Evolutionary conservation across 2,797 vertebrate species (phyloP), one percentile per base, ranked within the genome.

Genomic region (Ibycter americanus): DNA sequence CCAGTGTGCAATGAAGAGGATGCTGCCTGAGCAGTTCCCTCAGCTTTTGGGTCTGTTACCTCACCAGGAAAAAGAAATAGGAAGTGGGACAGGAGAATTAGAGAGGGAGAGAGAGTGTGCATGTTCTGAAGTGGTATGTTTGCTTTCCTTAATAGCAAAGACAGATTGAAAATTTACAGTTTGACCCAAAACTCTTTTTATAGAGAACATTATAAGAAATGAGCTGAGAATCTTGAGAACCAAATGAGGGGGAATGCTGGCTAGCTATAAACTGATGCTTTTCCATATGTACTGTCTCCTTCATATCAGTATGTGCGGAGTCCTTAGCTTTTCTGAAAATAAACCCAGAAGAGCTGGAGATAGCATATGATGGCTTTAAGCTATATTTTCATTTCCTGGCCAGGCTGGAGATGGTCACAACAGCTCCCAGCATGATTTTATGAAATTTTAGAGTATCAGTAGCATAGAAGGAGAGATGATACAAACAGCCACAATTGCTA

Each of bases 161-260:
- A 89, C 84, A 93, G 82, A 96, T 19, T 61, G 76, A 92, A 89
- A 78, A 83, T 58, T 61, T 36, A 80, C 63, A 83, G 72, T 89
- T 68, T 93, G 89, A 95, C 83, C 49, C 82, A 74, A 62, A 91
- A 67, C 38, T 73, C 79, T 65, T 90, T 84, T 95, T 81, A 83
- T 46, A 90, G 76, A 68, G 49, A 89, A 54, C 5, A 13, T 87
- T 95, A 86, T 86, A 83, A 78, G 91, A 61, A 81, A 94, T 55
- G 20, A 87, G 68, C 79, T 78, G 65, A 79, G 71, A 71, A 91
- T 76, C 44, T 72, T 19, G 38, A 79, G 59, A 88, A 58, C 70
- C 1, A 0, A 83, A 79, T 70, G 89, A 94, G 77, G 85, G 89
- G 83, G 84, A 85, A 93, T 31, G 42, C 58, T 93, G 80, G 79